These are phyloP conservation scores for Sylvilagus bachmani DNA, from an alignment of 2,113 vertebrate genomes.

Conservation along the genomic window DNA sequence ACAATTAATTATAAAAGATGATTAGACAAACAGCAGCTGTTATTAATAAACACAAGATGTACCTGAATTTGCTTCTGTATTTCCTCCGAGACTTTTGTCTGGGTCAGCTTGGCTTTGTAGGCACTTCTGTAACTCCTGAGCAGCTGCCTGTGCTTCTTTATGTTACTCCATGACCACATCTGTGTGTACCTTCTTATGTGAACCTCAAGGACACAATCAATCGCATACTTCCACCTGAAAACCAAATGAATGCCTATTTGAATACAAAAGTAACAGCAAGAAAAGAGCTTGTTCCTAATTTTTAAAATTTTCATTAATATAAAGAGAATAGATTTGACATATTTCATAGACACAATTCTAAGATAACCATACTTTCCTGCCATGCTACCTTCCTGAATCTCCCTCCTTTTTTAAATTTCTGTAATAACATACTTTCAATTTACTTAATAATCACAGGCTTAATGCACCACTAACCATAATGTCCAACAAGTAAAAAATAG, in stretches of 20 bases:
- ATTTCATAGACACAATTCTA: no score
- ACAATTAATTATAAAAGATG: neutral
- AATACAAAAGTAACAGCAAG: neutral
- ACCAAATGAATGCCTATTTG: conserved; percentile 53
- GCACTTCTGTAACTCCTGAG: conserved; percentile 92
- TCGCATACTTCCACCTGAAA: conserved; percentile 95
- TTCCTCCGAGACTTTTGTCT: conserved; percentile 91
- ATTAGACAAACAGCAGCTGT: conserved; percentile 30
- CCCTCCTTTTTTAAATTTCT: no score
- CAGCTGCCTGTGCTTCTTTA: conserved; percentile 91
- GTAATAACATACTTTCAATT: no score
- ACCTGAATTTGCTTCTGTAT: conserved; percentile 94
- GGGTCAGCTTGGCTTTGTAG: conserved; percentile 94
- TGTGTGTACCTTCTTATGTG: conserved; percentile 89
- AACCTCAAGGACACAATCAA: conserved; percentile 94
- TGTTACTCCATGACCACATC: conserved; percentile 96
- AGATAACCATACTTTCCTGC: no score
- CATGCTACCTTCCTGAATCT: no score
- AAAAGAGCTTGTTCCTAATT: neutral
- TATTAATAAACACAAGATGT: conserved; percentile 9
- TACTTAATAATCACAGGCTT: no score
- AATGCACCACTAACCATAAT: no score
- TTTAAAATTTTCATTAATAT: no score
- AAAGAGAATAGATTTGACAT: no score
- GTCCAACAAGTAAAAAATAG: no score